Conservation (phyloP, 2,888 invertebrate genomes). For the Scaptomyza caliginosa region DNA sequence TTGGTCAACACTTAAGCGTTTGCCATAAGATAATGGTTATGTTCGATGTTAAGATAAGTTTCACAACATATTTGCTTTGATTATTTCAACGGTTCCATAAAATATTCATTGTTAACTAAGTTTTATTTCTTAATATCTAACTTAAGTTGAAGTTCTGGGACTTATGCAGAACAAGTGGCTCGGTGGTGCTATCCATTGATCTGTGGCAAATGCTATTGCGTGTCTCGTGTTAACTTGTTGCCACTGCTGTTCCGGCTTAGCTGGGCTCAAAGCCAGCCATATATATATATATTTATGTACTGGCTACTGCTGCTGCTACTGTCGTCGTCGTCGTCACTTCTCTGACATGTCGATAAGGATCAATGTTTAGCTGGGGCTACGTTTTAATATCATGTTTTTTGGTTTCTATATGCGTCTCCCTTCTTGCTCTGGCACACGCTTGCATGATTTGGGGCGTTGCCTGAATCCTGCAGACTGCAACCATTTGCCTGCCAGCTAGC, state of each 20-base stretch:
- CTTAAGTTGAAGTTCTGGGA: too few relatives aligned
- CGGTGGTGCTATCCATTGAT: conserved; percentile 30
- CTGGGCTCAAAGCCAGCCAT: neutral
- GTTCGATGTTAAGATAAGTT: neutral
- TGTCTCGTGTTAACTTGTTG: conserved; percentile 70
- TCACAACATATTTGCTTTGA: neutral
- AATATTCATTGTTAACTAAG: too few relatives aligned
- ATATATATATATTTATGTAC: neutral
- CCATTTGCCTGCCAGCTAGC: conserved; percentile 20
- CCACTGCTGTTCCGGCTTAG: conserved; percentile 57
- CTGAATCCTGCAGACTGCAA: conserved; percentile 14
- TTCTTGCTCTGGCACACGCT: conserved; percentile 47
- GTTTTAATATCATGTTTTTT: conserved; percentile 68
- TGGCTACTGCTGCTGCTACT: conserved; percentile 3
- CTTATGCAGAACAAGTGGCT: neutral
- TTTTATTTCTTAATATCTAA: too few relatives aligned
- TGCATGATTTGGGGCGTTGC: conserved; percentile 69
- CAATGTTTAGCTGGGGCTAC: conserved; percentile 76
- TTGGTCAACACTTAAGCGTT: conserved; percentile 11
- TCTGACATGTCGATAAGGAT: conserved; percentile 79
- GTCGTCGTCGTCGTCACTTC: conserved; percentile 30
- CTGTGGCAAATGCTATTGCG: conserved; percentile 18
- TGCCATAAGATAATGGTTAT: neutral
- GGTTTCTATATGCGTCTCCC: neutral
- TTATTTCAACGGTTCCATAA: too few relatives aligned